phyloP scores from a whole-genome alignment of 2,888 invertebrate species.

The Synanthedon andrenaeformis region DNA sequence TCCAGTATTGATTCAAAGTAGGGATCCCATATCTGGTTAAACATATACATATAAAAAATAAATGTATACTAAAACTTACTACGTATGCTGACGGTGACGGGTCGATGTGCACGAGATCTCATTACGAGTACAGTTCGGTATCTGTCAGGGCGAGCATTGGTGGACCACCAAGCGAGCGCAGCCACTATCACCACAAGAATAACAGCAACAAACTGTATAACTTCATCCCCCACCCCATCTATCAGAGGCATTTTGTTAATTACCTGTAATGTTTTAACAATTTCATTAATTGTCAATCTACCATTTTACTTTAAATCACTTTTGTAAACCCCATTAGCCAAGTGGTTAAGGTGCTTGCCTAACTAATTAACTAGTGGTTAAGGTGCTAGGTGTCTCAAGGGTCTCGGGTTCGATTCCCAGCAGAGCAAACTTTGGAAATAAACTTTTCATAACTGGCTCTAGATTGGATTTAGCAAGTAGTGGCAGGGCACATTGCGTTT shows the following conservation, averaged over 20 bases:
- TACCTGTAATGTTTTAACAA: not conserved
- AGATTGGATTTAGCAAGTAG: too few relatives aligned
- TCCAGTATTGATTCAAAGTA: too few relatives aligned
- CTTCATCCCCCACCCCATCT: slow-evolving; percentile 88
- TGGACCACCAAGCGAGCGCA: slow-evolving; percentile 84
- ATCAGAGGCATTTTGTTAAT: slow-evolving; percentile 76
- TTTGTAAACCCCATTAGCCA: not conserved
- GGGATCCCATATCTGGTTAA: too few relatives aligned
- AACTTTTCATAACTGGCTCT: too few relatives aligned
- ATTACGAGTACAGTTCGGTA: slow-evolving; percentile 78
- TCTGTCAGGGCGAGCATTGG: slow-evolving; percentile 75
- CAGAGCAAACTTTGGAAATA: too few relatives aligned
- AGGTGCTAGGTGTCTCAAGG: not conserved
- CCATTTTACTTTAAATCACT: too few relatives aligned
- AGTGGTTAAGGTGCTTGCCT: not conserved
- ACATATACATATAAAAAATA: too few relatives aligned
- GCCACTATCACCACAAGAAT: slow-evolving; percentile 67
- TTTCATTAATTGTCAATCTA: not conserved
- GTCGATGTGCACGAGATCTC: slow-evolving; percentile 44
- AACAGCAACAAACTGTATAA: slow-evolving; percentile 77
- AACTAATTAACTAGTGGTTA: not conserved
- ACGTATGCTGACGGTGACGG: slow-evolving; percentile 49
- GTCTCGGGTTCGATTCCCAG: too few relatives aligned
- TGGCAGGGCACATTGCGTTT: too few relatives aligned
- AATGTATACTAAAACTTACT: slow-evolving; percentile 12